phyloP scores from a whole-genome alignment of 2,797 vertebrate species.

The Lagorchestes hirsutus region DNA sequence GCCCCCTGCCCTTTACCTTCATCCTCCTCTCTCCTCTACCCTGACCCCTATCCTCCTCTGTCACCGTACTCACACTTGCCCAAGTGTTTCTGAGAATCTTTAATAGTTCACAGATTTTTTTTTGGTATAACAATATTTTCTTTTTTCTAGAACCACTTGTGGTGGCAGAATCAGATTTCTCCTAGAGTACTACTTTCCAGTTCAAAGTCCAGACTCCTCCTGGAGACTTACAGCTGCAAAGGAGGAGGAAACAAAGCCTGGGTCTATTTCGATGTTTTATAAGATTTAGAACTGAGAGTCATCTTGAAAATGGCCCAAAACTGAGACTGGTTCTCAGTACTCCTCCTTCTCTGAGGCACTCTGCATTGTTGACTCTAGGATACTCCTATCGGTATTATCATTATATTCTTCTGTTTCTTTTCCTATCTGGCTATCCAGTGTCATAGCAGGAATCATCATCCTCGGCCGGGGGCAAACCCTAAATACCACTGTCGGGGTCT shows the following conservation, averaged over 20 bases:
- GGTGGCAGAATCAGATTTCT: neutral
- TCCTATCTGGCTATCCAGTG: neutral
- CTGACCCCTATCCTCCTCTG: neutral
- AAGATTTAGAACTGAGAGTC: neutral
- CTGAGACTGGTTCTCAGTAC: neutral
- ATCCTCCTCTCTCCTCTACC: neutral
- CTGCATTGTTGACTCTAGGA: neutral
- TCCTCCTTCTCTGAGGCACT: neutral
- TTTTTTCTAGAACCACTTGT: neutral
- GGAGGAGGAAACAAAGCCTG: neutral
- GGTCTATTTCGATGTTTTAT: neutral
- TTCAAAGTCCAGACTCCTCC: neutral
- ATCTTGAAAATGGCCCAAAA: neutral
- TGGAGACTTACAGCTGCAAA: neutral
- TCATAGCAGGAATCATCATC: neutral
- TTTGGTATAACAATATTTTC: neutral
- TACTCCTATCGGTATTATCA: neutral
- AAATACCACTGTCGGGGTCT: neutral
- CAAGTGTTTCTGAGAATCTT: neutral
- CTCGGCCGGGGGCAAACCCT: neutral
- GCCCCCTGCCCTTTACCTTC: neutral
- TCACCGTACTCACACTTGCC: neutral
- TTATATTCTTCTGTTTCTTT: neutral
- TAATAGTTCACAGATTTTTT: neutral
- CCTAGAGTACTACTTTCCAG: neutral